These are phyloP conservation scores for Habrosyne pyritoides DNA, from an alignment of 2,888 invertebrate species.

Conservation along the genomic window DNA sequence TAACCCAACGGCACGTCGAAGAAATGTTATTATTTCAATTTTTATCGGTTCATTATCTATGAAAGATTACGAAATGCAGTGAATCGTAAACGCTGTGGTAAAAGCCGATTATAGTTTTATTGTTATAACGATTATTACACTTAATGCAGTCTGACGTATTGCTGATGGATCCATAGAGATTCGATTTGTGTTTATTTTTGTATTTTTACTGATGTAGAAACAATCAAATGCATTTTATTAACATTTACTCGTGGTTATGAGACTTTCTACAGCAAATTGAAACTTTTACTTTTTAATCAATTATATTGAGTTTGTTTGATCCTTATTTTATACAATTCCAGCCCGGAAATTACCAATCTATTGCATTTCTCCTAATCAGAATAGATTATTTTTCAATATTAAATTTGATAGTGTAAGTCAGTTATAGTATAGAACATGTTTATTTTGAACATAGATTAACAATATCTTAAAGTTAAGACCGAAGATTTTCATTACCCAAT, in stretches of 20 bases:
- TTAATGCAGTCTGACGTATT: not conserved
- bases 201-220: not conserved
- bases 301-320: not conserved
- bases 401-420: too few species aligned
- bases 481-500: too few species aligned
- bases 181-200: not conserved
- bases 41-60: constrained; percentile 9
- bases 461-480: too few species aligned
- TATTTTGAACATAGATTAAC: too few species aligned
- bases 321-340: not conserved
- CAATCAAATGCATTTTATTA: not conserved
- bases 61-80: constrained; percentile 11
- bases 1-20: not conserved
- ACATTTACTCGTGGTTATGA: not conserved
- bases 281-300: not conserved
- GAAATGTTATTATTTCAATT: constrained; percentile 3
- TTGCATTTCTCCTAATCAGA: too few species aligned
- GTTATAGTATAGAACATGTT: too few species aligned
- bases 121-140: constrained; percentile 18
- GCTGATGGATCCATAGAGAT: not conserved
- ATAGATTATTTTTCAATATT: too few species aligned
- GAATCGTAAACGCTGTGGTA: constrained; percentile 7
- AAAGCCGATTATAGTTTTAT: constrained; percentile 19
- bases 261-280: not conserved
- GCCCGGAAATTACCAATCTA: not conserved